These are phyloP conservation scores for Penaeus indicus DNA, from an alignment of 1,140 invertebrate species.

Conservation along the genomic window DNA sequence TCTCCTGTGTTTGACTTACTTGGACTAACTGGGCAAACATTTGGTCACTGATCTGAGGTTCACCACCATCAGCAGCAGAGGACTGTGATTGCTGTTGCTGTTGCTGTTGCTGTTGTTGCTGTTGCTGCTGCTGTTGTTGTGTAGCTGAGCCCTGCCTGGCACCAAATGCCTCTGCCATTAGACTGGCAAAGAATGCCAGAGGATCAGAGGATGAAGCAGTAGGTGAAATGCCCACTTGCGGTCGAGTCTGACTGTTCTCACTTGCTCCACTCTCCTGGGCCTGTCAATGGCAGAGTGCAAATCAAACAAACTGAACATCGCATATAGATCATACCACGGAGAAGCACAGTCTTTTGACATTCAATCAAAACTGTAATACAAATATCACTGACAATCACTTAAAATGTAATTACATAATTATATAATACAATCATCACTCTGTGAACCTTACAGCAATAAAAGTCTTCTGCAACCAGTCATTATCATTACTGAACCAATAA, in stretches of 20 bases:
- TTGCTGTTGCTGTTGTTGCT: constrained; percentile 12
- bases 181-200: constrained; percentile 49
- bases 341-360: too few species aligned
- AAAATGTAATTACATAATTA: too few species aligned
- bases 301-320: too few species aligned
- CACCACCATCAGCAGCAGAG: constrained; percentile 34
- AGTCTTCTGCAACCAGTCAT: too few species aligned
- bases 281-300: not conserved
- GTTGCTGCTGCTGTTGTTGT: not conserved
- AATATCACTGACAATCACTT: too few species aligned
- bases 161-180: constrained; percentile 55
- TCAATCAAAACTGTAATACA: too few species aligned
- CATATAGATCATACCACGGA: too few species aligned
- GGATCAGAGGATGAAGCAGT: constrained; percentile 54
- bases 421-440: too few species aligned
- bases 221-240: constrained; percentile 50
- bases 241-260: constrained; percentile 35
- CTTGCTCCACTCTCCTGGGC: constrained; percentile 33
- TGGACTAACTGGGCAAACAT: constrained; percentile 62
- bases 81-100: constrained; percentile 20
- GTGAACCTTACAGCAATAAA: too few species aligned
- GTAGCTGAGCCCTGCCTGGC: constrained; percentile 16
- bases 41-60: constrained; percentile 57
- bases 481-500: too few species aligned
- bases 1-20: not conserved